phyloP scores from a whole-genome alignment of 2,888 invertebrate species.

The Vanessa cardui region DNA sequence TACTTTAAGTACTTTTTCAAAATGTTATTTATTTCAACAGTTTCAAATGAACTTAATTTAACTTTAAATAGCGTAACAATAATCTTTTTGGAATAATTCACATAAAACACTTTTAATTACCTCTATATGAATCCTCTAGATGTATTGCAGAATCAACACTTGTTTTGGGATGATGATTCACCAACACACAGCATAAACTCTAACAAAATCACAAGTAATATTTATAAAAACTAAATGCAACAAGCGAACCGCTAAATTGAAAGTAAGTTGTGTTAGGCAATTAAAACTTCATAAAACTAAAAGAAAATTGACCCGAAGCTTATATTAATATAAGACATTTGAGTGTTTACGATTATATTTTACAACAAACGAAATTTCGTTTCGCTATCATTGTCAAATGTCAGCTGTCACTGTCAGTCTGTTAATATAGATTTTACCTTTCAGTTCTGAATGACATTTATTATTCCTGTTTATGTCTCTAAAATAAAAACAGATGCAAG shows the following conservation, averaged over 20 bases:
- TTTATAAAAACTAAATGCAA: not conserved
- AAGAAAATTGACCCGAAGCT: not conserved
- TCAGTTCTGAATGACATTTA: not conserved
- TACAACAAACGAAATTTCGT: conserved; percentile 3
- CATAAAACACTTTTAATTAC: conserved; percentile 11
- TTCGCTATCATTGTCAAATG: not conserved
- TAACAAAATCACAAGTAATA: not conserved
- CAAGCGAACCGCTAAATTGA: not conserved
- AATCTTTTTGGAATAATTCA: too few relatives aligned
- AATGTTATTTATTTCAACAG: too few relatives aligned
- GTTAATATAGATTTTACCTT: not conserved
- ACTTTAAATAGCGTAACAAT: too few relatives aligned
- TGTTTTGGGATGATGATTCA: conserved; percentile 45
- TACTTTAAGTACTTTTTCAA: too few relatives aligned
- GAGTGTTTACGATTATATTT: conserved; percentile 2
- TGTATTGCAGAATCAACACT: conserved; percentile 18
- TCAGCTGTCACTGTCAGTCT: not conserved
- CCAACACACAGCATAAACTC: conserved; percentile 20
- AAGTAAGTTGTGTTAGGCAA: too few relatives aligned
- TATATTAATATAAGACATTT: not conserved
- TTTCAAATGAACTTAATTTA: too few relatives aligned
- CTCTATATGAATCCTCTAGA: conserved; percentile 16
- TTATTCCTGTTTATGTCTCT: too few relatives aligned
- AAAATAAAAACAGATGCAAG: too few relatives aligned
- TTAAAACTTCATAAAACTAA: not conserved